These are phyloP conservation scores for Malurus cyaneus DNA, from an alignment of 2,113 vertebrate genomes.

Conservation along the genomic window DNA sequence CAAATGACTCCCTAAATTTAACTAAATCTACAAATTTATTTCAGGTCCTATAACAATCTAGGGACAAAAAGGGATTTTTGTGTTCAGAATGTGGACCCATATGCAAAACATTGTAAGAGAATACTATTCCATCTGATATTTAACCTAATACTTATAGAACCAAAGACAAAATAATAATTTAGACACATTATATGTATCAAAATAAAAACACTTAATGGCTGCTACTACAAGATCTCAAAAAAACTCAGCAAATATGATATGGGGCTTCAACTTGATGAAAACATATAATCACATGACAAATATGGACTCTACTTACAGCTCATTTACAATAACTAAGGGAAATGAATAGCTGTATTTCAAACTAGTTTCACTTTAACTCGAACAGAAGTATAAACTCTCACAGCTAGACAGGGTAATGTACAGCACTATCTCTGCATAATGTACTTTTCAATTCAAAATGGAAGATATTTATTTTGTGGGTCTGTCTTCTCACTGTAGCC, in stretches of 20 bases:
- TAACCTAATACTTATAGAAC: not conserved
- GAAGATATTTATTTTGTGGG: not conserved
- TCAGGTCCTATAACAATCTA: not conserved
- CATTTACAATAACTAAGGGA: not conserved
- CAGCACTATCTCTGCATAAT: not conserved
- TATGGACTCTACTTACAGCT: not conserved
- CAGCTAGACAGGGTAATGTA: not conserved
- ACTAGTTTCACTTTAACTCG: not conserved
- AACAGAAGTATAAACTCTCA: not conserved
- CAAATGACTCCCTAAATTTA: not conserved
- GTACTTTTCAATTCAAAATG: not conserved
- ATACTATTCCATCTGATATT: not conserved
- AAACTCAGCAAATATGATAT: not conserved
- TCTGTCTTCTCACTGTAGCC: not conserved
- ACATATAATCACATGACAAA: not conserved
- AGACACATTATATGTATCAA: not conserved
- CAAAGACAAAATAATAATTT: not conserved
- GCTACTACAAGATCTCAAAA: not conserved
- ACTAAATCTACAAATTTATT: not conserved
- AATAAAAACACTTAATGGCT: not conserved
- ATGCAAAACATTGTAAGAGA: not conserved
- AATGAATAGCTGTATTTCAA: not conserved
- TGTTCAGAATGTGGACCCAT: not conserved
- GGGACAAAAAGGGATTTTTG: not conserved
- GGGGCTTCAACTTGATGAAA: not conserved